A percentile compares a stretch with the other conserved stretches of the same genome.
Conservation (phyloP, 2,113 vertebrate species). For the Hippocampus guttulatus region DNA sequence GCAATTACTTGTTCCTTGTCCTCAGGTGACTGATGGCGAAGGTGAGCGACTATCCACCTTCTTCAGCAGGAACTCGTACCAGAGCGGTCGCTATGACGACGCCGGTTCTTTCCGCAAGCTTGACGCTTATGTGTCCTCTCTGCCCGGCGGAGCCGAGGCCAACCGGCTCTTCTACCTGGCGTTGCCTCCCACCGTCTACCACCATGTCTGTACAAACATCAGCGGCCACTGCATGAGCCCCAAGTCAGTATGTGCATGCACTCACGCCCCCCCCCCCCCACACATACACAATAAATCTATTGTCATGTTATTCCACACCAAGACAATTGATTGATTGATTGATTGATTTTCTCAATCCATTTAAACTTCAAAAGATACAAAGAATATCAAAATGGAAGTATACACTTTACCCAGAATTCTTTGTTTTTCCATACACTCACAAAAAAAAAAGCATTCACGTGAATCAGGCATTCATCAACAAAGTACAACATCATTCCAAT, state of each 20-base stretch:
- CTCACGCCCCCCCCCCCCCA: no score
- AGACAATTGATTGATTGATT: no score
- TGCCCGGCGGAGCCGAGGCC: slow-evolving; percentile 56
- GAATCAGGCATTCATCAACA: no score
- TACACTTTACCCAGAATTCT: no score
- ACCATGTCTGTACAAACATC: slow-evolving; percentile 59
- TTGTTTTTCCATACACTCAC: no score
- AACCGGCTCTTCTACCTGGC: slow-evolving; percentile 86
- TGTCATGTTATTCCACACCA: no score
- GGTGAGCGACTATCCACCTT: slow-evolving; percentile 47
- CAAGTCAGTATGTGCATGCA: slow-evolving; percentile 57
- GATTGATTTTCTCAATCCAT: no score
- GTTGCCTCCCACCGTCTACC: slow-evolving; percentile 59
- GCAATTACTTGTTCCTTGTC: not conserved
- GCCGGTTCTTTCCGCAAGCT: slow-evolving; percentile 53
- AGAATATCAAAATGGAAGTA: no score
- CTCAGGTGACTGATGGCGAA: slow-evolving; percentile 51
- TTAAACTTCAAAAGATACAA: no score
- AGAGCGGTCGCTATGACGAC: slow-evolving; percentile 58
- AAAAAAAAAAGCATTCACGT: no score
- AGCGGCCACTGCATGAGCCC: slow-evolving; percentile 71
- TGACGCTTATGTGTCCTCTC: slow-evolving; percentile 54
- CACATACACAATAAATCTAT: not conserved
- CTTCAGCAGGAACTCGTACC: slow-evolving; percentile 64
- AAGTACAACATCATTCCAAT: no score